Base-by-base conservation (phyloP, 2,797 vertebrate genomes). In the Leucoraja ocellata region DNA sequence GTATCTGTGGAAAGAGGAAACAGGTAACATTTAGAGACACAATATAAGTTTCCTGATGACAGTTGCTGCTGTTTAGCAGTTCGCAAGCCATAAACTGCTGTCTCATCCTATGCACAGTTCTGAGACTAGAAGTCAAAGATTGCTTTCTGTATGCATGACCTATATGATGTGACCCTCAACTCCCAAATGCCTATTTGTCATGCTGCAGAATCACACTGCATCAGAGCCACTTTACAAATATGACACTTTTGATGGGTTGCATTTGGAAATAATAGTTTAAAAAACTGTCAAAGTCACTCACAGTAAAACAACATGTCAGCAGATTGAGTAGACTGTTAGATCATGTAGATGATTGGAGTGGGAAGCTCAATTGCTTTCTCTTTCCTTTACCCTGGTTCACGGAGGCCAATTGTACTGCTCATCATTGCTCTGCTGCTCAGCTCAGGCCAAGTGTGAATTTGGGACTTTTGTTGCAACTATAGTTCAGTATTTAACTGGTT, bases 31-130 rank as follows among this genome's bases (percentile, higher is more conserved):
- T 97, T 97, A 96, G 96, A 96, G 96, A 95, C 94, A 94, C 94
- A 96, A 95, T 96, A 96, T 95, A 94, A 95, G 96, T 95, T 98
- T 97, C 96, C 96, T 97, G 96, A 96, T 96, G 96, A 96, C 94
- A 93, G 78, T 76, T 94, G 95, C 94, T 21, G 94, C 95, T 95
- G 95, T 86, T 94, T 93, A 94, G 95, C 94, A 96, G 95, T 95
- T 94, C 94, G 94, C 94, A 95, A 93, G 93, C 94, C 94, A 94
- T 94, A 96, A 98, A 97, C 94, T 97, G 97, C 97, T 97, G 97
- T 96, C 96, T 98, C 97, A 97, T 96, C 95, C 95, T 97, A 96
- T 93, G 80, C n/a, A 95, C 95, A 94, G 95, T 96, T 96, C 96
- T 14, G 1, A 92, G 36, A 11, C 23, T 92, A 74, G 68, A 92